Percentiles rank a stretch among this genome's conserved stretches.
Evolutionary conservation across 2,797 vertebrate genomes (phyloP).

Genomic region (Zenarchopterus dispar): DNA sequence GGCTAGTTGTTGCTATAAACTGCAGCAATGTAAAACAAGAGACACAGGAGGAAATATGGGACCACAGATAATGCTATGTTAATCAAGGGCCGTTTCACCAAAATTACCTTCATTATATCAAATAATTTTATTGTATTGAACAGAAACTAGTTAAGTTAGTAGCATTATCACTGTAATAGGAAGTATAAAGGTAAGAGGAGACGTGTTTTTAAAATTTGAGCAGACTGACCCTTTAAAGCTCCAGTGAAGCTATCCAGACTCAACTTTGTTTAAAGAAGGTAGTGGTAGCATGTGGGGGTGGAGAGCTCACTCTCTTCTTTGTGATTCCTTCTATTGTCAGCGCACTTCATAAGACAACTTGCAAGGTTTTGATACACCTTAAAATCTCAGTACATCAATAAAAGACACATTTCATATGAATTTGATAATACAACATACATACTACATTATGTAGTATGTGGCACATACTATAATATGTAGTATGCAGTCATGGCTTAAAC

Average conservation of each 20-base stretch:
- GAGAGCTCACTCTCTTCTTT: slow-evolving; percentile 6
- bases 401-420: slow-evolving; percentile 12
- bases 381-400: slow-evolving; percentile 3
- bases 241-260: slow-evolving; percentile 32
- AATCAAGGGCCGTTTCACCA: background rate
- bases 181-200: too few relatives aligned
- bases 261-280: slow-evolving; percentile 23
- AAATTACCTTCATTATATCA: too few relatives aligned
- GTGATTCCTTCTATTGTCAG: background rate
- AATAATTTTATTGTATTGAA: too few relatives aligned
- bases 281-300: too few relatives aligned
- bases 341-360: slow-evolving; percentile 5
- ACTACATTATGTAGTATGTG: too few relatives aligned
- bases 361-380: background rate
- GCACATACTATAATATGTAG: too few relatives aligned
- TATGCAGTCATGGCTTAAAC: too few relatives aligned
- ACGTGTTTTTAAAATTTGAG: slow-evolving; percentile 1
- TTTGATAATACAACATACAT: background rate
- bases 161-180: too few relatives aligned
- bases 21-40: background rate
- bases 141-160: too few relatives aligned
- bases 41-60: background rate
- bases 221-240: slow-evolving; percentile 17
- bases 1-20: slow-evolving; percentile 8
- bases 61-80: slow-evolving; percentile 1